Evolutionary conservation across 2,113 vertebrate species (phyloP), one percentile per base, ranked within the genome.

Genomic region (Cyprinodon brontotheroides): DNA sequence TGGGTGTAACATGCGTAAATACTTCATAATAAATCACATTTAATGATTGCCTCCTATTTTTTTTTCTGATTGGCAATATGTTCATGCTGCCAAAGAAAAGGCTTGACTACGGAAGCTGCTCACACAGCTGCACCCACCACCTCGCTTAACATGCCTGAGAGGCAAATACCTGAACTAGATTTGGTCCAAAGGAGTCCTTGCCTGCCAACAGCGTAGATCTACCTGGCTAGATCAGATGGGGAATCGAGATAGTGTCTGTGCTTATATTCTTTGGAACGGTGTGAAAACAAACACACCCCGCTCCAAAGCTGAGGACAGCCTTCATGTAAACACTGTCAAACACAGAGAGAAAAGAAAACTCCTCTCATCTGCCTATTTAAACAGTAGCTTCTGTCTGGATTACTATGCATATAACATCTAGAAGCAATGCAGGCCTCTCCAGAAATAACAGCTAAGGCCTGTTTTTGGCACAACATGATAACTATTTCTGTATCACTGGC

Each of bases 201-300:
- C 82, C 79, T 89, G 83, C 89, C 88, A 88, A 64, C 57, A 74
- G 87, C 74, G 80, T 75, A 73, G 77, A 75, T 64, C 70, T 89
- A 83, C 81, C 91, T 88, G 85, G 79, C 79, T 84, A 60, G 73
- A 86, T 84, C 84, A 91, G 92, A 95, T 94, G 86, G 82, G 47
- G 81, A 91, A 80, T 64, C 69, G 53, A 93, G 93, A 94, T 94
- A 91, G 17, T 3, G 74, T 43, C 81, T 87, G 45, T 85, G 88
- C 86, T 91, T 85, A 79, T 90, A 74, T 84, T 79, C 81, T 87
- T 78, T 83, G 77, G 80, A 86, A 74, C 60, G 38, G 80, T 74
- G 84, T 85, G 89, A 94, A 94, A 91, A 88, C 89, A 93, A 93
- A 94, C 91, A 92, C 82, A 88, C 76, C 85, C 77, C 61, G 69